These are phyloP conservation scores for Ectropis grisescens DNA, from an alignment of 1,140 invertebrate species.

Conservation along the genomic window DNA sequence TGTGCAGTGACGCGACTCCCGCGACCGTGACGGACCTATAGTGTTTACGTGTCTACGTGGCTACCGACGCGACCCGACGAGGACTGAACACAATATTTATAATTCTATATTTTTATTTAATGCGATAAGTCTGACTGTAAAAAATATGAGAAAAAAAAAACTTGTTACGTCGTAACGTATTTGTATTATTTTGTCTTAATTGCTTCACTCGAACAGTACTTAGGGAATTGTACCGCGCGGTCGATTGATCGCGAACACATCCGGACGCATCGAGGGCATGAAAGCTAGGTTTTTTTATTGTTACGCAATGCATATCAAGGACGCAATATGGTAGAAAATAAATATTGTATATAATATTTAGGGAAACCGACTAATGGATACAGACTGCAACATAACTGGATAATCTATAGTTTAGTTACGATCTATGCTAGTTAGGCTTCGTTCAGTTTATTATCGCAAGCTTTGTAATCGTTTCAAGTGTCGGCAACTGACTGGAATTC, in stretches of 20 bases:
- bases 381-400: conserved; percentile 60
- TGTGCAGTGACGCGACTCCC: not conserved
- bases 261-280: conserved; percentile 51
- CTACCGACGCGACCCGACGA: conserved; percentile 6
- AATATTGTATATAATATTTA: conserved; percentile 68
- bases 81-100: conserved; percentile 57
- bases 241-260: conserved; percentile 20
- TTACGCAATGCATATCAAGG: conserved; percentile 69
- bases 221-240: conserved; percentile 31
- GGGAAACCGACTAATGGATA: conserved; percentile 51
- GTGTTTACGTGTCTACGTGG: not conserved
- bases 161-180: conserved; percentile 44
- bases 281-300: conserved; percentile 69
- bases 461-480: conserved; percentile 57
- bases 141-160: conserved; percentile 43
- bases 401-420: conserved; percentile 62
- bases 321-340: conserved; percentile 70
- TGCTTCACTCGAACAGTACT: conserved; percentile 59
- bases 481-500: conserved; percentile 64
- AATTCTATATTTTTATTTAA: conserved; percentile 66
- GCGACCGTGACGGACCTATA: not conserved
- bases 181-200: conserved; percentile 54
- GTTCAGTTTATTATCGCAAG: conserved; percentile 59
- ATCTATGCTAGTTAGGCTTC: conserved; percentile 66
- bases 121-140: conserved; percentile 66